Percentiles rank a stretch among this genome's conserved stretches.
Conservation (phyloP, 2,888 invertebrate species). For the Oscheius sp. region DNA sequence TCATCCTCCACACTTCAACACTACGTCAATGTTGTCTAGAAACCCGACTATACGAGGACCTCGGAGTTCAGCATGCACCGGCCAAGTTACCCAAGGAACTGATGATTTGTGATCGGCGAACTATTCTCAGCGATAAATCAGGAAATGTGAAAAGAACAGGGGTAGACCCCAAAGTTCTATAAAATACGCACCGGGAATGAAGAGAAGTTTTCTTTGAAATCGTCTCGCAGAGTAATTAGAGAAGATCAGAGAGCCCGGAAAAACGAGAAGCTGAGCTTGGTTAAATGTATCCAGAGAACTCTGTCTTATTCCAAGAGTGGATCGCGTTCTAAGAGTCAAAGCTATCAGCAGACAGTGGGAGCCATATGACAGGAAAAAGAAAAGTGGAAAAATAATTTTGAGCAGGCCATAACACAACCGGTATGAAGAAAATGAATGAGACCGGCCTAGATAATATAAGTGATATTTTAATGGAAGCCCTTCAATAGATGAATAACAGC, state of each 20-base stretch:
- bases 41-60: too few species aligned
- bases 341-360: neutral
- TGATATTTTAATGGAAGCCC: neutral
- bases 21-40: too few species aligned
- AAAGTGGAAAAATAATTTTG: neutral
- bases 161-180: neutral
- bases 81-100: too few species aligned
- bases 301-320: neutral
- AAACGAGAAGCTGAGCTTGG: conserved; percentile 14
- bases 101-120: too few species aligned
- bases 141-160: neutral
- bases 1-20: neutral
- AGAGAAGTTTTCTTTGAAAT: conserved; percentile 17
- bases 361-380: neutral
- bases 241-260: conserved; percentile 19
- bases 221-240: conserved; percentile 22
- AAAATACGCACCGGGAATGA: conserved; percentile 2
- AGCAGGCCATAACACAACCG: too few species aligned
- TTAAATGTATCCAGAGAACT: conserved; percentile 7
- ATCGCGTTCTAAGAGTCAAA: neutral
- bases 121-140: neutral
- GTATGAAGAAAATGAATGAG: too few species aligned
- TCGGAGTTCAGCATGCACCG: too few species aligned
- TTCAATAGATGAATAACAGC: too few species aligned
- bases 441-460: too few species aligned